A percentile compares a stretch with the other conserved stretches of the same genome.
phyloP scores from a whole-genome alignment of 2,888 invertebrate species.

The Pseudanteris insignis region DNA sequence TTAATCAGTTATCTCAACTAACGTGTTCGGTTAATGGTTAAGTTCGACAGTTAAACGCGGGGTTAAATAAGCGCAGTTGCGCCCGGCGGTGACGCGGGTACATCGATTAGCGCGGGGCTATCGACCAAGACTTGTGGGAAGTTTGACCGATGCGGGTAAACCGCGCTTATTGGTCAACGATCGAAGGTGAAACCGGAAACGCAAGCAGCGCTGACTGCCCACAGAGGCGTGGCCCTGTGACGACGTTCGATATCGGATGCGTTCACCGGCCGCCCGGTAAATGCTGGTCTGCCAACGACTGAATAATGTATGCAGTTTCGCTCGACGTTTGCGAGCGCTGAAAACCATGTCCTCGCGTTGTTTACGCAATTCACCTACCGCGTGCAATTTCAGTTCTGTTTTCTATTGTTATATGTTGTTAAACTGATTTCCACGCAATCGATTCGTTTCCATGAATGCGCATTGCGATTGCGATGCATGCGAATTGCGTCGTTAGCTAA shows the following conservation, averaged over 20 bases:
- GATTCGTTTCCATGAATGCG: too few species aligned
- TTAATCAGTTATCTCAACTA: too few species aligned
- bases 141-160: slow-evolving; percentile 43
- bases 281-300: slow-evolving; percentile 58
- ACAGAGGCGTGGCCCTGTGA: slow-evolving; percentile 59
- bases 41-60: too few species aligned
- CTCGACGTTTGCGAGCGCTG: slow-evolving; percentile 37
- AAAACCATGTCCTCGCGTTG: slow-evolving; percentile 23
- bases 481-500: too few species aligned
- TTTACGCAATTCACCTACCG: slow-evolving; percentile 25
- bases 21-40: too few species aligned
- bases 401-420: too few species aligned
- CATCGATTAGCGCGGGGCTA: slow-evolving; percentile 23
- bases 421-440: too few species aligned
- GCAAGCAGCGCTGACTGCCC: slow-evolving; percentile 51
- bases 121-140: slow-evolving; percentile 36
- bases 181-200: slow-evolving; percentile 59
- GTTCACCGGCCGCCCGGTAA: slow-evolving; percentile 59
- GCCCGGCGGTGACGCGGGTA: slow-evolving; percentile 16
- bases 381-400: too few species aligned
- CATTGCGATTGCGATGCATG: too few species aligned
- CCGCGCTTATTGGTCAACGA: slow-evolving; percentile 43
- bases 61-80: too few species aligned
- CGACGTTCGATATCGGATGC: slow-evolving; percentile 57
- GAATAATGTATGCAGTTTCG: slow-evolving; percentile 64